Conservation (phyloP, 2,888 invertebrate genomes). For the Periphyllus acericola region DNA sequence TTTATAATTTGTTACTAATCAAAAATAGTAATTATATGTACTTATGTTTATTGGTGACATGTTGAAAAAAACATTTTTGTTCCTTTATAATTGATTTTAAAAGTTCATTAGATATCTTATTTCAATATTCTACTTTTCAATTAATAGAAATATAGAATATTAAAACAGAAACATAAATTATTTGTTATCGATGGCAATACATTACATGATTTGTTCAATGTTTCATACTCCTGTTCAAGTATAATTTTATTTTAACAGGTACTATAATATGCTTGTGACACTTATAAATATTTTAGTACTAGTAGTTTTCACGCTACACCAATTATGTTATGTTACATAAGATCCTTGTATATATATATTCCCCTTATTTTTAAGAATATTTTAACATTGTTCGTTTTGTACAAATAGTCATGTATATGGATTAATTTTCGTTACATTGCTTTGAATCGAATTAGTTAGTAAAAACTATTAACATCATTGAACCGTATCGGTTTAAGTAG, state of each 20-base stretch:
- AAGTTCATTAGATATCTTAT: not conserved
- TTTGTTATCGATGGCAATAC: not conserved
- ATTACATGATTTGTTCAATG: not conserved
- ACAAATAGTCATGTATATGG: constrained; percentile 7
- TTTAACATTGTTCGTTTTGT: not conserved
- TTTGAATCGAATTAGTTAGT: constrained; percentile 45
- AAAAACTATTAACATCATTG: constrained; percentile 19
- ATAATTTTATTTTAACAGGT: not conserved
- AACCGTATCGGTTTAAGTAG: not conserved
- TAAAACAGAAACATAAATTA: not conserved
- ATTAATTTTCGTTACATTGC: constrained; percentile 31
- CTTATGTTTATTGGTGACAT: not conserved
- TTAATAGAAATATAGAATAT: not conserved
- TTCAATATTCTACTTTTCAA: not conserved
- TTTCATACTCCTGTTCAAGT: not conserved
- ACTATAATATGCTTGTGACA: constrained; percentile 2
- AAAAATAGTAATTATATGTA: not conserved
- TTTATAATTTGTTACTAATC: not conserved
- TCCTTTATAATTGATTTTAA: not conserved
- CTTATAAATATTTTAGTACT: constrained; percentile 4
- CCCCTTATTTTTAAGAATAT: constrained; percentile 7
- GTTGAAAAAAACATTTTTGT: not conserved
- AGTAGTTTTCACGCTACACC: not conserved
- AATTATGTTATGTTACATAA: constrained; percentile 16
- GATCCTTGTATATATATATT: constrained; percentile 18